Evolutionary conservation across 2,113 vertebrate genomes (phyloP).

Genomic region (Oreotrochilus melanogaster): DNA sequence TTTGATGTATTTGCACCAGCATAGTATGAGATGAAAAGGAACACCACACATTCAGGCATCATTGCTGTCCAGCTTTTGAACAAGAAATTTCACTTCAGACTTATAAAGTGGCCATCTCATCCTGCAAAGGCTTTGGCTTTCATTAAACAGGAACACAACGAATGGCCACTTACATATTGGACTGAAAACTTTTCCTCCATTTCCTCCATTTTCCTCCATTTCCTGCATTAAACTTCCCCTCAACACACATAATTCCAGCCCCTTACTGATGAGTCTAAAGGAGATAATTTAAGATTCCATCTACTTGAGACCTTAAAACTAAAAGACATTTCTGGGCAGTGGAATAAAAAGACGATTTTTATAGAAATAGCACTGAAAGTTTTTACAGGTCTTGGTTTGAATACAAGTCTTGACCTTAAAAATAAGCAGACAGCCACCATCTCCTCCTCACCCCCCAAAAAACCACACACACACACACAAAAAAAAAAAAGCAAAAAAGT

Average conservation of each 20-base stretch:
- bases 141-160: neutral
- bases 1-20: neutral
- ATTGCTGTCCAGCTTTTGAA: neutral
- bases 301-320: neutral
- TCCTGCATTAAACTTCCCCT: neutral
- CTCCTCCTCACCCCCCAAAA: fast-evolving
- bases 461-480: no score
- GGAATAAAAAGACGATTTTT: neutral
- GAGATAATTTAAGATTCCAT: neutral
- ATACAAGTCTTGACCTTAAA: neutral
- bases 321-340: neutral
- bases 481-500: neutral
- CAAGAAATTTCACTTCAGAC: neutral
- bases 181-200: neutral
- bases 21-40: neutral
- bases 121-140: neutral
- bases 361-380: neutral
- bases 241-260: neutral
- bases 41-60: neutral
- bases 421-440: neutral
- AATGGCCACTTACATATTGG: neutral
- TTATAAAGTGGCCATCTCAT: neutral
- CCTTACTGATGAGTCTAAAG: neutral
- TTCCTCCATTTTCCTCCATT: no score
- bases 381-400: neutral